Base-by-base conservation (phyloP, 1,140 invertebrate species). In the Babylonia areolata region DNA sequence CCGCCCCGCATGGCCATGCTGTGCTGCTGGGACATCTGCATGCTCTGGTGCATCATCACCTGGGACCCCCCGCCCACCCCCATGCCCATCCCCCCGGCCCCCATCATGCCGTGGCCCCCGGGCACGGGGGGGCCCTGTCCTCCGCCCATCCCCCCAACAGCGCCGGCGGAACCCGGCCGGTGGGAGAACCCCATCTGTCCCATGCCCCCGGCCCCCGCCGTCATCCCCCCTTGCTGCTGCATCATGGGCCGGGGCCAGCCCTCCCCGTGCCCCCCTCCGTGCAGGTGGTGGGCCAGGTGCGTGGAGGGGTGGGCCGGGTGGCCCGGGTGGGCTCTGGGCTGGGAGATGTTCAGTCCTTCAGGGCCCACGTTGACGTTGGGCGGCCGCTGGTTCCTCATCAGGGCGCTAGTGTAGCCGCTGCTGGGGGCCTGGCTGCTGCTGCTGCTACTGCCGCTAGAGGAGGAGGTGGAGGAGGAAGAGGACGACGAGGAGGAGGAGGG, bases 361-460 rank as follows among this genome's bases (percentile, higher is more conserved):
- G 94, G 94, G 40, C 94, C 94, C 39, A 94, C 93, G 86, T 95
- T 94, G 2, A 95, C 94, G 88, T 95, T 95, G n/a, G 94, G 94
- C 28, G 94, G 94, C 87, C 94, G 90, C 86, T 94, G 94, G 83
- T 92, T 93, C 35, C 93, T 82, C 92, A 94, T 92, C 77, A 94
- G 90, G 86, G 94, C 89, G 92, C 93, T 94, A 33, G 93, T 93
- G 85, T 92, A 94, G 1, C 88, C 90, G 23, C 90, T 85, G 28
- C 58, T 20, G n/a, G 64, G n/a, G n/a, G 80, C 75, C n/a, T 87
- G 42, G 87, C 86, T 46, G 46, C 46, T 51, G n/a, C n/a, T n/a
- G n/a, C n/a, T n/a, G n/a, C n/a, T n/a, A n/a, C n/a, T n/a, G n/a
- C n/a, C n/a, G 83, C 83, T 40, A 86, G 75, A 23, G 84, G 89